phyloP scores from a whole-genome alignment of 2,113 vertebrate species.

The Tachycineta bicolor region DNA sequence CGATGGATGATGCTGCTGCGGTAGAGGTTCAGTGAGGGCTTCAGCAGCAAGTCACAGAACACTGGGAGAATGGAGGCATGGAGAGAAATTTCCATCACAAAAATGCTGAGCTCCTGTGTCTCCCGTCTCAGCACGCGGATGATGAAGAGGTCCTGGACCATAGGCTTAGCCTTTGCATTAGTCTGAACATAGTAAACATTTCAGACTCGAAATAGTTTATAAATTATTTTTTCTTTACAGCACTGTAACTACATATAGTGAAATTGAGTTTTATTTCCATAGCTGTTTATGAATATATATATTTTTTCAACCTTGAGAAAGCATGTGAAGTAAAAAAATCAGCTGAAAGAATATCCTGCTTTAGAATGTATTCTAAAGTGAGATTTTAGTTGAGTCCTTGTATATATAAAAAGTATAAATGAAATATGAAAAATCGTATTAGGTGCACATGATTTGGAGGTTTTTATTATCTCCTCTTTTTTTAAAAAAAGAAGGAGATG shows the following conservation, averaged over 20 bases:
- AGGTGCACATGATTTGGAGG: background rate
- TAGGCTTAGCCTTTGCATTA: conserved; percentile 30
- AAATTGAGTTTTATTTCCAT: conserved; percentile 48
- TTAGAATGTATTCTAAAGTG: conserved; percentile 26
- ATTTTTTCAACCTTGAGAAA: conserved; percentile 19
- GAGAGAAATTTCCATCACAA: conserved; percentile 1
- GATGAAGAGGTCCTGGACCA: background rate
- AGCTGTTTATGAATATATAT: conserved; percentile 21
- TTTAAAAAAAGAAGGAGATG: background rate
- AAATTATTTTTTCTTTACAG: conserved; percentile 62
- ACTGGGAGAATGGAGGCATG: conserved; percentile 38
- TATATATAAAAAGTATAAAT: background rate
- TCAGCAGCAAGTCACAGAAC: conserved; percentile 43
- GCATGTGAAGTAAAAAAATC: background rate
- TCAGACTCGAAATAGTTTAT: conserved; percentile 59
- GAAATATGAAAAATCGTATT: conserved; percentile 10
- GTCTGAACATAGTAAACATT: conserved; percentile 31
- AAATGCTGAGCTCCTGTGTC: background rate
- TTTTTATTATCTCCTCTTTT: background rate
- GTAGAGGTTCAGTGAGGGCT: conserved; percentile 19
- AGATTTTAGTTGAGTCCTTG: background rate
- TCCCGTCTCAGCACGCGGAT: background rate
- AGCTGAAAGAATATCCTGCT: conserved; percentile 7
- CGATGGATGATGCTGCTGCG: background rate
- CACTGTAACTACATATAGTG: conserved; percentile 46